A percentile compares a stretch with the other conserved stretches of the same genome.
Conservation (phyloP, 2,888 invertebrate species). For the Xanthorhoe designata region DNA sequence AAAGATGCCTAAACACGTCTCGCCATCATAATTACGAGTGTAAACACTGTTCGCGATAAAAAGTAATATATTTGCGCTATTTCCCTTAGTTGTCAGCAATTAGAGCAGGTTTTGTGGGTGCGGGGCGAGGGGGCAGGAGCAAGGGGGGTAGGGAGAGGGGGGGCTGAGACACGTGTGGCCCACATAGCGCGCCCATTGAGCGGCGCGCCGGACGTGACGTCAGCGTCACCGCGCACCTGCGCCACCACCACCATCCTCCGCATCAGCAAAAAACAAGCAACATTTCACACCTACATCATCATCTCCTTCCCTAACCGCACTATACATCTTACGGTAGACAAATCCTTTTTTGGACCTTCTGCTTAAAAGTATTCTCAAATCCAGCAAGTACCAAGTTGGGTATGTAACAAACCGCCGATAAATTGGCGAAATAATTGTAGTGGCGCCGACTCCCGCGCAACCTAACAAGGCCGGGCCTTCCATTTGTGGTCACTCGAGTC, state of each 20-base stretch:
- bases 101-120: slow-evolving; percentile 71
- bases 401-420: slow-evolving; percentile 46
- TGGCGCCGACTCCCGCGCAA: slow-evolving; percentile 75
- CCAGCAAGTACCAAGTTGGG: slow-evolving; percentile 25
- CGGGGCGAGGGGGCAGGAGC: slow-evolving; percentile 46
- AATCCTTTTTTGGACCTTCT: slow-evolving; percentile 16
- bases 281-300: slow-evolving; percentile 15
- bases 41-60: slow-evolving; percentile 72
- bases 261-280: slow-evolving; percentile 12
- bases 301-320: not conserved
- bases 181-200: slow-evolving; percentile 77
- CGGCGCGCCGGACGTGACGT: slow-evolving; percentile 75
- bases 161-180: slow-evolving; percentile 81
- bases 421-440: slow-evolving; percentile 65
- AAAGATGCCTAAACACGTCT: slow-evolving; percentile 52
- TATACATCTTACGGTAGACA: slow-evolving; percentile 13
- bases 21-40: slow-evolving; percentile 68
- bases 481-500: slow-evolving; percentile 68
- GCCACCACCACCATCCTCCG: slow-evolving; percentile 41
- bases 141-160: slow-evolving; percentile 47
- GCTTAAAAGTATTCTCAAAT: slow-evolving; percentile 30
- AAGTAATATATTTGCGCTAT: slow-evolving; percentile 76
- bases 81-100: slow-evolving; percentile 82
- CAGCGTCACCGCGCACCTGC: slow-evolving; percentile 69
- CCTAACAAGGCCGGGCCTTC: slow-evolving; percentile 74